Conservation (phyloP, 2,113 vertebrate species). For the Noturus placidus region DNA sequence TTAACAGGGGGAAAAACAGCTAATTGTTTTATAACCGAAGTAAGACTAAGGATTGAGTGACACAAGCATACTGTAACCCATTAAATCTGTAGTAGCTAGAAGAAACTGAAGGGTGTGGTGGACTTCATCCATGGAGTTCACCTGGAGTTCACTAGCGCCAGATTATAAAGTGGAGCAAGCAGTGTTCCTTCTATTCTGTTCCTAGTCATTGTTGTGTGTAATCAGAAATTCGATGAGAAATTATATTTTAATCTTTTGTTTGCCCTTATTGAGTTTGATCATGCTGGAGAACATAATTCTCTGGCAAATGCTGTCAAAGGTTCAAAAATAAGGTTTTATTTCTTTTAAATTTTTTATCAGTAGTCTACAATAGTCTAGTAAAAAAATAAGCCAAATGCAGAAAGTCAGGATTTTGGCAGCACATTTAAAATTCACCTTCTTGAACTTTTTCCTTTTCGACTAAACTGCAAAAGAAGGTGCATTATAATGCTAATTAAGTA, state of each 20-base stretch:
- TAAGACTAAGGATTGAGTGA: not conserved
- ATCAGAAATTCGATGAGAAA: not conserved
- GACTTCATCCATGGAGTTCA: not conserved
- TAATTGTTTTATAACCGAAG: not conserved
- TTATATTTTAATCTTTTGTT: not conserved
- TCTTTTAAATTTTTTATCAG: too few species aligned
- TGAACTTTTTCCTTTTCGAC: not conserved
- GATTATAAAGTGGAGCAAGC: not conserved
- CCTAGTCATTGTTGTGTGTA: not conserved
- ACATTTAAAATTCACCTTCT: not conserved
- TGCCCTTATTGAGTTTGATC: not conserved
- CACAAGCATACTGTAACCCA: not conserved
- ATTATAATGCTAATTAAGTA: not conserved
- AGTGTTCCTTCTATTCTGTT: not conserved
- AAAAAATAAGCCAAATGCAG: not conserved
- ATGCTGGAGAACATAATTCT: not conserved
- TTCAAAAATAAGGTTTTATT: not conserved
- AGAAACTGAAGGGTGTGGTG: not conserved
- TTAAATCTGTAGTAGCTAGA: not conserved
- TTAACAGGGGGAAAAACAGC: not conserved
- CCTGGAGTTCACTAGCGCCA: not conserved
- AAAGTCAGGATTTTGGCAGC: not conserved
- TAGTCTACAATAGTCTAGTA: not conserved
- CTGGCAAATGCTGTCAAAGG: not conserved
- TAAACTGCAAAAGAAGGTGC: not conserved